These are phyloP conservation scores for Takifugu flavidus DNA, from an alignment of 2,113 vertebrate genomes.

Conservation along the genomic window DNA sequence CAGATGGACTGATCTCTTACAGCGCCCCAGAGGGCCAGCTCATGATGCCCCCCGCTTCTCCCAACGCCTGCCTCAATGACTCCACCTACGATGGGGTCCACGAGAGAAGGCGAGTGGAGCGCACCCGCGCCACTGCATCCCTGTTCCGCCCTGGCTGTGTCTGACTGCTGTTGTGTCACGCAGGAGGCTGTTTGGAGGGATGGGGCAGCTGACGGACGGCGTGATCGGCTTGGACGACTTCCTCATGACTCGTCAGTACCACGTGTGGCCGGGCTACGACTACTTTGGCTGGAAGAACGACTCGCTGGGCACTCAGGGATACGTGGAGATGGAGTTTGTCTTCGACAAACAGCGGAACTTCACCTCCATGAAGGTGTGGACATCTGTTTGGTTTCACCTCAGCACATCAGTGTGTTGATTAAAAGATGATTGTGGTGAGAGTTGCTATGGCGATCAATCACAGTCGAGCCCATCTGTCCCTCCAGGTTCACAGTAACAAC, in stretches of 20 bases:
- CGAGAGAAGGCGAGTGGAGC: slow-evolving; percentile 73
- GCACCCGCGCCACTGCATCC: rapidly evolving
- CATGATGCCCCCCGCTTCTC: slow-evolving; percentile 77
- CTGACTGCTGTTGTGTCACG: slow-evolving; percentile 26
- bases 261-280: slow-evolving; percentile 80
- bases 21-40: slow-evolving; percentile 83
- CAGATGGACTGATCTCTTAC: slow-evolving; percentile 87
- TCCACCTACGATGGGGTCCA: slow-evolving; percentile 85
- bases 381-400: background rate
- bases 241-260: slow-evolving; percentile 71
- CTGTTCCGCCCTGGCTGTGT: background rate
- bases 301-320: slow-evolving; percentile 61
- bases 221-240: slow-evolving; percentile 79
- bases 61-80: slow-evolving; percentile 83
- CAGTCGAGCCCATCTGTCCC: background rate
- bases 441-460: too few relatives aligned
- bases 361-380: slow-evolving; percentile 80
- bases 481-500: slow-evolving; percentile 90
- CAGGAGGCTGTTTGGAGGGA: slow-evolving; percentile 76
- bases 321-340: slow-evolving; percentile 81
- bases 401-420: background rate
- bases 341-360: slow-evolving; percentile 82
- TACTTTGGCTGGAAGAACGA: slow-evolving; percentile 85
- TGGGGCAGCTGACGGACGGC: slow-evolving; percentile 84
- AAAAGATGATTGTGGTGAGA: too few relatives aligned